Conservation (phyloP, 2,797 vertebrate genomes). For the Pangasius sanitwongsei region DNA sequence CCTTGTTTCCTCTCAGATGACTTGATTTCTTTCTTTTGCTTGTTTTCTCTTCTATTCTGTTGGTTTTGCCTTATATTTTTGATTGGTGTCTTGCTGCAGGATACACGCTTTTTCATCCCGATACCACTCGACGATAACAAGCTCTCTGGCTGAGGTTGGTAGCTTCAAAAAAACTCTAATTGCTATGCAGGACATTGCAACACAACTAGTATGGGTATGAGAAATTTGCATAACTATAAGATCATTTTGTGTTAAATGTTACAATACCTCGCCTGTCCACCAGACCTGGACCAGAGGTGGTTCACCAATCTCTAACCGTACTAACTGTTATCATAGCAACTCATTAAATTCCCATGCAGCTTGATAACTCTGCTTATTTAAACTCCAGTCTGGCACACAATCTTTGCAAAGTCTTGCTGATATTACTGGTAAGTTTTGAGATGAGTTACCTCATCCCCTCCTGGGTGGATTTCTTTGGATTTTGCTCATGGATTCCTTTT, state of each 20-base stretch:
- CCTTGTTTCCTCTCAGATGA: neutral
- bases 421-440: neutral
- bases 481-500: constrained; percentile 6
- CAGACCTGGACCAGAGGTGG: neutral
- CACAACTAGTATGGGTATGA: neutral
- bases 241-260: constrained; percentile 1
- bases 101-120: neutral
- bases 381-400: neutral
- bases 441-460: constrained; percentile 15
- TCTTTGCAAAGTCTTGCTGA: neutral
- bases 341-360: constrained; percentile 14
- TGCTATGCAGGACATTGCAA: neutral
- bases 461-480: constrained; percentile 13
- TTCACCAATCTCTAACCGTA: neutral
- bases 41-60: neutral
- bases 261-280: neutral
- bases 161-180: neutral
- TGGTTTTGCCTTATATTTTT: neutral
- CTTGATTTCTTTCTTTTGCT: neutral
- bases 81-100: neutral
- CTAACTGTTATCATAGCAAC: neutral
- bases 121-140: neutral
- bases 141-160: neutral
- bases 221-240: neutral
- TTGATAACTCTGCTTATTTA: neutral